Evolutionary conservation across 2,113 vertebrate species (phyloP), one percentile per base, ranked within the genome.

Genomic region (Hiodon alosoides): DNA sequence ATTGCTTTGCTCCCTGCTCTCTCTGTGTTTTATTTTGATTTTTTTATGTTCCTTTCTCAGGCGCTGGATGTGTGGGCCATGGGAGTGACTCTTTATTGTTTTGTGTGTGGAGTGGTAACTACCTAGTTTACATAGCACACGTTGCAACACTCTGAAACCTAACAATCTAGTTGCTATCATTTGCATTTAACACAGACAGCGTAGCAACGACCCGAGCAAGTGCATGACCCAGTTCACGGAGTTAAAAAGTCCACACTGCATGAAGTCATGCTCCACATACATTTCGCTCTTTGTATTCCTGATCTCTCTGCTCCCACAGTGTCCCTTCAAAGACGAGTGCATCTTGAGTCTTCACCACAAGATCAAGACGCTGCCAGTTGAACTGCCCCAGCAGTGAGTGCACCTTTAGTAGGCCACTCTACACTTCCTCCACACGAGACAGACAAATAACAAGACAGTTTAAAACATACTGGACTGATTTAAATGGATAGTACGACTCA

Each of bases 31-130:
- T 58, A 59, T 70, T 70, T 46, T 31, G 4, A 46, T 59, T 48
- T 59, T 48, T 67, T 67, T 69, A 31, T 31, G 31, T 71, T 54
- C 11, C 14, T 51, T 10, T 67, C 53, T 60, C 46, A 93, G 97
- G 97, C 97, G 61, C 82, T 99, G 89, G 97, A 99, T 81, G 94
- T 99, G 31, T 99, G 97, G 97, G 96, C 97, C 67, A 99, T 99
- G 97, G 97, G 95, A 58, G 95, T 99, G 81, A 99, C 97, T 0
- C 86, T 99, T 48, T 94, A 98, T 83, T 99, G 97, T 86, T 99
- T 99, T 0, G 90, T 95, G 73, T 98, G 97, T 81, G 97, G 96
- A 73, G 94, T 95, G 94, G 96, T 98, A 90, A 92, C 3, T 52
- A 17, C 16, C 0, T 14, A 9, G 13, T 47, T 47, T 47, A 11